These are phyloP conservation scores for Chaetogeoica ovagalla DNA, from an alignment of 2,888 invertebrate species.

Conservation along the genomic window DNA sequence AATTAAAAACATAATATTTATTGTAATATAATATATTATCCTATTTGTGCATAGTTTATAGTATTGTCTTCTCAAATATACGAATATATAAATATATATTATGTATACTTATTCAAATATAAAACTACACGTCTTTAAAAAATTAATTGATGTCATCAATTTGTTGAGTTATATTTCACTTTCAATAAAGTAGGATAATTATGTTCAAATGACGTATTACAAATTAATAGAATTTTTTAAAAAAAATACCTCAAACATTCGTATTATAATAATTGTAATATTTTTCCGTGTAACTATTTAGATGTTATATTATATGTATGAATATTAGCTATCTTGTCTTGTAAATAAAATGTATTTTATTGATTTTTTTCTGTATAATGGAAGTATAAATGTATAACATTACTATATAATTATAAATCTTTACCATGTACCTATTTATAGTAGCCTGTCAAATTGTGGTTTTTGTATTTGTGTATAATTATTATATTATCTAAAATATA, in stretches of 20 bases:
- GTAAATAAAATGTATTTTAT: constrained; percentile 50
- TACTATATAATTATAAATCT: constrained; percentile 35
- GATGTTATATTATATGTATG: constrained; percentile 38
- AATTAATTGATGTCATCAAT: neutral
- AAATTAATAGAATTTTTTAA: neutral
- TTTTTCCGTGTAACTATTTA: constrained; percentile 43
- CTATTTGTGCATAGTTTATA: constrained; percentile 46
- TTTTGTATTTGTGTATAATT: constrained; percentile 51
- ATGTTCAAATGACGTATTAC: neutral
- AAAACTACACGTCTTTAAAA: constrained; percentile 15
- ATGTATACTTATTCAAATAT: constrained; percentile 20
- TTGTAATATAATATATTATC: constrained; percentile 42
- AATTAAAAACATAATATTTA: constrained; percentile 13
- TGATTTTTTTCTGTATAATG: constrained; percentile 44
- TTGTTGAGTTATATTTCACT: constrained; percentile 7
- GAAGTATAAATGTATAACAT: constrained; percentile 43
- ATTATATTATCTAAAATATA: constrained; percentile 40
- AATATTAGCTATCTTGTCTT: constrained; percentile 39
- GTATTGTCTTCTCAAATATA: constrained; percentile 33
- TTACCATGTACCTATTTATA: constrained; percentile 42
- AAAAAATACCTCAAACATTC: constrained; percentile 6
- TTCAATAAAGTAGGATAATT: constrained; percentile 5
- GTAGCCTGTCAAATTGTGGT: constrained; percentile 46
- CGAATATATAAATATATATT: constrained; percentile 30
- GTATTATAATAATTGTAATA: constrained; percentile 26